Percentiles rank a stretch among this genome's conserved stretches.
Conservation (phyloP, 92 coral and sea anemone genomes). For the Hydrozoanthus gracilis region DNA sequence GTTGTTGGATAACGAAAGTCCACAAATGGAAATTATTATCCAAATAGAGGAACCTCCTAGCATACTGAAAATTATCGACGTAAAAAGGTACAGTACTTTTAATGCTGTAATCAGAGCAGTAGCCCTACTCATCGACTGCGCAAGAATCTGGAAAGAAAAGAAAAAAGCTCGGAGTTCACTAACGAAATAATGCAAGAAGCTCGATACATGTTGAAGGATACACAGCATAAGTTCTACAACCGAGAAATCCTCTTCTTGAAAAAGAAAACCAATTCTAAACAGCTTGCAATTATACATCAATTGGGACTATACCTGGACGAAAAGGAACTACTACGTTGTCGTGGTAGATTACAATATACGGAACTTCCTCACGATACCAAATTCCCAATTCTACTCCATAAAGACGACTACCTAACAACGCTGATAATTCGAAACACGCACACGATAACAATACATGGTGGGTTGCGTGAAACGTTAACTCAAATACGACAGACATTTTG, state of each 20-base stretch:
- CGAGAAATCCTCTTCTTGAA: constrained; percentile 28
- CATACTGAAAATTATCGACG: constrained; percentile 53
- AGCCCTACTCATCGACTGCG: constrained; percentile 38
- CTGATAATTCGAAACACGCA: constrained; percentile 53
- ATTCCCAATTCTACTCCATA: constrained; percentile 47
- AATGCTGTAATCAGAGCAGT: constrained; percentile 52
- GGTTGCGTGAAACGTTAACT: constrained; percentile 59
- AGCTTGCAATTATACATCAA: constrained; percentile 47
- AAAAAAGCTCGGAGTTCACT: constrained; percentile 20
- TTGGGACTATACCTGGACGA: constrained; percentile 47
- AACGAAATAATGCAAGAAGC: constrained; percentile 36
- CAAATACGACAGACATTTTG: constrained; percentile 59
- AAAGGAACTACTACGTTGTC: constrained; percentile 36
- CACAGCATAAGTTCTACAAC: constrained; percentile 26
- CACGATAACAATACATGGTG: constrained; percentile 51
- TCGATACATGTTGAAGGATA: constrained; percentile 40
- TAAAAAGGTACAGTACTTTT: constrained; percentile 56
- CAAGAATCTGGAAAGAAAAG: constrained; percentile 37
- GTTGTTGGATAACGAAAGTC: not conserved
- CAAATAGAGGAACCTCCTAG: constrained; percentile 42
- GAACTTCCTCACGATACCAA: constrained; percentile 48
- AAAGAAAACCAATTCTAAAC: constrained; percentile 31
- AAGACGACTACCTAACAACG: constrained; percentile 48
- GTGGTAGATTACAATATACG: constrained; percentile 47
- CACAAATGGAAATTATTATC: not conserved